Percentiles rank a stretch among this genome's conserved stretches.
Conservation (phyloP, 2,113 vertebrate species). For the Etheostoma spectabile region DNA sequence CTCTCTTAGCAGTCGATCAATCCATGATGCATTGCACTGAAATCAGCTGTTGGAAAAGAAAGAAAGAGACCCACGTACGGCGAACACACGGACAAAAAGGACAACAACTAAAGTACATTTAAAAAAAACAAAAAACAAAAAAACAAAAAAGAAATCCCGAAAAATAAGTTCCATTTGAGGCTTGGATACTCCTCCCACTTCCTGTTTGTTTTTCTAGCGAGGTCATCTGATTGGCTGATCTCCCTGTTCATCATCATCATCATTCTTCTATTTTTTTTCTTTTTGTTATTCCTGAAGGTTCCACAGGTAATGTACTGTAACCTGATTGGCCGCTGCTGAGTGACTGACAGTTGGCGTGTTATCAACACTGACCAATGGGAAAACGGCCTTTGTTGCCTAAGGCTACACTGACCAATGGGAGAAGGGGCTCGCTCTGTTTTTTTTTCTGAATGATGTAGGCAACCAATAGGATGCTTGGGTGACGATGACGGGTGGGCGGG, state of each 20-base stretch:
- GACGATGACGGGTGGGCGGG: conserved; percentile 29
- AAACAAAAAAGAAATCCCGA: conserved; percentile 22
- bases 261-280: conserved; percentile 78
- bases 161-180: conserved; percentile 65
- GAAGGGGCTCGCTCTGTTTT: conserved; percentile 58
- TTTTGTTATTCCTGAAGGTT: conserved; percentile 86
- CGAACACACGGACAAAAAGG: conserved; percentile 84
- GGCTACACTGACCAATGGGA: conserved; percentile 72
- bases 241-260: conserved; percentile 85
- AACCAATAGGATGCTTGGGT: conserved; percentile 52
- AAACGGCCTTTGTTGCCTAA: conserved; percentile 55
- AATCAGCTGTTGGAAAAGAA: conserved; percentile 81
- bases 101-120: too few relatives aligned
- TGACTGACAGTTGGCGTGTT: conserved; percentile 71
- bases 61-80: conserved; percentile 38
- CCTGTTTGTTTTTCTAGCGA: conserved; percentile 83
- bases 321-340: conserved; percentile 74
- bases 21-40: conserved; percentile 94
- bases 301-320: conserved; percentile 68
- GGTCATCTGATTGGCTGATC: conserved; percentile 84
- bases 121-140: conserved; percentile 71
- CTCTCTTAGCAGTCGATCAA: conserved; percentile 82
- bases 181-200: conserved; percentile 87
- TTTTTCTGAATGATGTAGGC: conserved; percentile 49
- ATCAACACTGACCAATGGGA: conserved; percentile 69